Percentiles rank a stretch among this genome's conserved stretches.
Conservation (phyloP, 2,888 invertebrate genomes). For the Epistrophella euchroma region DNA sequence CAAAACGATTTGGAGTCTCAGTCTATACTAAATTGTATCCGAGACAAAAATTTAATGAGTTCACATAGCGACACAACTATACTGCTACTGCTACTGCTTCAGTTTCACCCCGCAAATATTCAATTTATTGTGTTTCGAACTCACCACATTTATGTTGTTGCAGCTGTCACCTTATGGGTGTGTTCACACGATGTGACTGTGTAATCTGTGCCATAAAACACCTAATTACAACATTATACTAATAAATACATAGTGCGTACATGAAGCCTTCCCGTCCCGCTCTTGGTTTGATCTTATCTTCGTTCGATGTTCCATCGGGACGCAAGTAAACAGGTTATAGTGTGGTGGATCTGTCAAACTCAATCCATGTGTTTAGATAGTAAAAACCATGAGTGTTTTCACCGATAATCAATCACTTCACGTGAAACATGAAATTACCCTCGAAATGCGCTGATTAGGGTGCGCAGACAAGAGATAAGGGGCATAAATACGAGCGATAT, state of each 20-base stretch:
- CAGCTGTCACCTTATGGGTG: slow-evolving; percentile 69
- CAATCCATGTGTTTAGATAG: slow-evolving; percentile 50
- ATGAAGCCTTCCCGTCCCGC: slow-evolving; percentile 52
- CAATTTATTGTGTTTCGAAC: slow-evolving; percentile 57
- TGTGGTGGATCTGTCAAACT: slow-evolving; percentile 64
- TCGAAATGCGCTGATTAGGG: slow-evolving; percentile 66
- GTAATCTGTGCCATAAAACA: slow-evolving; percentile 76
- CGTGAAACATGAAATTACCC: slow-evolving; percentile 71
- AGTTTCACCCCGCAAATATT: slow-evolving; percentile 18
- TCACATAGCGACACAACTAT: background rate
- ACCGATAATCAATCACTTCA: slow-evolving; percentile 74
- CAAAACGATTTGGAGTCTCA: slow-evolving; percentile 44
- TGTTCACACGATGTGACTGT: slow-evolving; percentile 75
- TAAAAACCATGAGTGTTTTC: slow-evolving; percentile 31
- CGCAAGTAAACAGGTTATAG: slow-evolving; percentile 30
- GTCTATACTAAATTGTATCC: background rate
- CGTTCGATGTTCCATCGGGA: slow-evolving; percentile 33
- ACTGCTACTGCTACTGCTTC: background rate
- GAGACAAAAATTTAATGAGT: background rate
- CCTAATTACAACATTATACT: slow-evolving; percentile 76
- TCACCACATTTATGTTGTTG: background rate
- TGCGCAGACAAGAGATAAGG: slow-evolving; percentile 55
- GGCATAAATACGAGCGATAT: slow-evolving; percentile 17
- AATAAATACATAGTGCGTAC: slow-evolving; percentile 67
- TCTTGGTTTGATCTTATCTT: slow-evolving; percentile 29